A percentile compares a stretch with the other conserved stretches of the same genome.
Evolutionary conservation across 1,140 invertebrate species (phyloP).

Genomic region (Papilio xuthus): DNA sequence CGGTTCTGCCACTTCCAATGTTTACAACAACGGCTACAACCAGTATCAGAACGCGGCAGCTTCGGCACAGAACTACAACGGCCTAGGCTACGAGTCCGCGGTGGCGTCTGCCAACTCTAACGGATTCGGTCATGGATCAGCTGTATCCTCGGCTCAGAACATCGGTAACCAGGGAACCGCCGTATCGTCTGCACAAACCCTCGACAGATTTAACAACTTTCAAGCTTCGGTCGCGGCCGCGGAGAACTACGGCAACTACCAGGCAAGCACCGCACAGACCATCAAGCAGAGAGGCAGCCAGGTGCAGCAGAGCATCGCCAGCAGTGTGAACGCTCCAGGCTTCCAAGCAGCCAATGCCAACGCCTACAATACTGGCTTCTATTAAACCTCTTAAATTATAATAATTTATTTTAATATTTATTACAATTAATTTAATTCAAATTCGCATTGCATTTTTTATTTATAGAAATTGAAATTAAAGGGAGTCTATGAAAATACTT

Average conservation of each 20-base stretch:
- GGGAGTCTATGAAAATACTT: neutral
- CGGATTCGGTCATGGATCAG: slow-evolving; percentile 54
- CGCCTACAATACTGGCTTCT: slow-evolving; percentile 61
- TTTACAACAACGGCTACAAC: slow-evolving; percentile 46
- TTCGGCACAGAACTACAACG: slow-evolving; percentile 49
- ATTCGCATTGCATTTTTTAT: neutral
- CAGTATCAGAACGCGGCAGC: slow-evolving; percentile 52
- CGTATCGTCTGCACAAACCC: slow-evolving; percentile 53
- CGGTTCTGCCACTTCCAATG: slow-evolving; percentile 51
- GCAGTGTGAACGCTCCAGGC: slow-evolving; percentile 65
- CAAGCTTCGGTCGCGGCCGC: slow-evolving; percentile 50
- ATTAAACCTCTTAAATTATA: slow-evolving; percentile 46
- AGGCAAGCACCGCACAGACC: slow-evolving; percentile 60
- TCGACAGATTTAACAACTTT: slow-evolving; percentile 43
- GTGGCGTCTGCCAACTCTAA: slow-evolving; percentile 48
- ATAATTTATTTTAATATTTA: slow-evolving; percentile 37
- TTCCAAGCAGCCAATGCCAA: slow-evolving; percentile 66
- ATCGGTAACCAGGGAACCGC: slow-evolving; percentile 53
- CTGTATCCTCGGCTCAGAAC: slow-evolving; percentile 57
- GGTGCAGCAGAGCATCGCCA: slow-evolving; percentile 62
- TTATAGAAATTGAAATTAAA: slow-evolving; percentile 8
- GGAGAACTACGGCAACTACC: slow-evolving; percentile 55
- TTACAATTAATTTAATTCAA: slow-evolving; percentile 29
- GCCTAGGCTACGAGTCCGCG: slow-evolving; percentile 51
- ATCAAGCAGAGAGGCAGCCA: slow-evolving; percentile 54